These are phyloP conservation scores for Microcebus griseorufus DNA, from an alignment of 2,113 vertebrate genomes.

Conservation along the genomic window DNA sequence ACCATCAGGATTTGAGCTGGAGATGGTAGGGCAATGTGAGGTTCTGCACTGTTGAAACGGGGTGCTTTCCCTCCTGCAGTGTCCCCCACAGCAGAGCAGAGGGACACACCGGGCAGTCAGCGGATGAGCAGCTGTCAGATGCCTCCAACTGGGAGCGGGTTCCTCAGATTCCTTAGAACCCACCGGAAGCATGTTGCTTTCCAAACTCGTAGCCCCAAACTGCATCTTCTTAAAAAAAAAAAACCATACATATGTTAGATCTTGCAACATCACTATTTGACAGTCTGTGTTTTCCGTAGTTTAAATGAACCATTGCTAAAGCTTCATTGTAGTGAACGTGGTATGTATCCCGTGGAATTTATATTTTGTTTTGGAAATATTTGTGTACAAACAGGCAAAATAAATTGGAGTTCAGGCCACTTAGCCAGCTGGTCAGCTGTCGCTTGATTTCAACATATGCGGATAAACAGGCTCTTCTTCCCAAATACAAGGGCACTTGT, in stretches of 20 bases:
- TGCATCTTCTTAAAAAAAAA: background rate
- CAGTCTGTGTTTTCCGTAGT: background rate
- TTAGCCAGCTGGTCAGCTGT: background rate
- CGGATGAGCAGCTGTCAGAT: background rate
- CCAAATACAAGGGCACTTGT: background rate
- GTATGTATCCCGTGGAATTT: background rate
- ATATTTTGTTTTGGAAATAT: background rate
- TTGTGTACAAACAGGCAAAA: background rate
- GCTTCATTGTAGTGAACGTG: background rate
- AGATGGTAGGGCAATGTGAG: background rate
- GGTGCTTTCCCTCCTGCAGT: background rate
- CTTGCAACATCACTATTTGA: background rate
- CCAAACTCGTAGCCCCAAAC: background rate
- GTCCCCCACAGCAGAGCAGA: background rate
- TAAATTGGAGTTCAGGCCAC: background rate
- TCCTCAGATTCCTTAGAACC: background rate
- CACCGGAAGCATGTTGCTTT: background rate
- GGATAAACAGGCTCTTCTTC: background rate
- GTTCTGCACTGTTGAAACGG: background rate
- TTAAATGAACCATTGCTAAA: background rate
- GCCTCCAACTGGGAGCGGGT: background rate
- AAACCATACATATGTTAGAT: background rate
- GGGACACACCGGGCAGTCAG: background rate
- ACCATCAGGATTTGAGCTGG: background rate
- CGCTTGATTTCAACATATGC: background rate